Percentiles rank a stretch among this genome's conserved stretches.
phyloP scores from a whole-genome alignment of 2,113 vertebrate species.

The Lamprotornis superbus region DNA sequence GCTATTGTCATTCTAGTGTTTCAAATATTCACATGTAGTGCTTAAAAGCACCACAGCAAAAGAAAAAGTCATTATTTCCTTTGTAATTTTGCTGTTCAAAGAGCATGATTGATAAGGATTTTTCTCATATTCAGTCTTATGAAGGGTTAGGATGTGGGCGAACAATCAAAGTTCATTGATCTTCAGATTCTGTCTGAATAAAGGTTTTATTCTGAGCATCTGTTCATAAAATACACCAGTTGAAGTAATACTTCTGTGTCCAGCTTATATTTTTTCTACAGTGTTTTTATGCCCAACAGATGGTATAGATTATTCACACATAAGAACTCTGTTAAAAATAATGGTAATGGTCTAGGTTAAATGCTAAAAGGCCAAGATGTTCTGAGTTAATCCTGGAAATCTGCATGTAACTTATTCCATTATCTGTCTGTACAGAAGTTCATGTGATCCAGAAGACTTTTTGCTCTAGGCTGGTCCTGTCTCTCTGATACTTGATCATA shows the following conservation, averaged over 20 bases:
- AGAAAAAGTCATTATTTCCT: not conserved
- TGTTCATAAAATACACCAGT: conserved; percentile 10
- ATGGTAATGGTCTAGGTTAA: not conserved
- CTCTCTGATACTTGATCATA: not conserved
- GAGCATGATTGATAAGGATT: not conserved
- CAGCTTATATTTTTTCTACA: conserved; percentile 1
- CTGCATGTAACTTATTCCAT: not conserved
- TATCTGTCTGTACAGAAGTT: not conserved
- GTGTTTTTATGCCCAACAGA: not conserved
- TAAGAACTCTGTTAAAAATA: conserved; percentile 1
- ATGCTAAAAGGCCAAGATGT: not conserved
- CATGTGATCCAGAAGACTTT: not conserved
- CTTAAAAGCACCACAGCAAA: not conserved
- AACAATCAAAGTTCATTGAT: not conserved
- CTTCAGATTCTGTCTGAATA: not conserved
- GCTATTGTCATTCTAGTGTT: not conserved
- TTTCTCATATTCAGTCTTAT: not conserved
- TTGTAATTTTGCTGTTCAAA: not conserved
- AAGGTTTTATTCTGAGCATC: not conserved
- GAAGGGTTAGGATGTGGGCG: not conserved
- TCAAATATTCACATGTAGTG: not conserved
- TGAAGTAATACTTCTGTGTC: not conserved
- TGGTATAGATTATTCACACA: conserved; percentile 13
- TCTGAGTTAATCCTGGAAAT: conserved; percentile 15
- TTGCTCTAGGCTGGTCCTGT: not conserved